phyloP scores from a whole-genome alignment of 2,113 vertebrate genomes.

The Urocolius indicus region DNA sequence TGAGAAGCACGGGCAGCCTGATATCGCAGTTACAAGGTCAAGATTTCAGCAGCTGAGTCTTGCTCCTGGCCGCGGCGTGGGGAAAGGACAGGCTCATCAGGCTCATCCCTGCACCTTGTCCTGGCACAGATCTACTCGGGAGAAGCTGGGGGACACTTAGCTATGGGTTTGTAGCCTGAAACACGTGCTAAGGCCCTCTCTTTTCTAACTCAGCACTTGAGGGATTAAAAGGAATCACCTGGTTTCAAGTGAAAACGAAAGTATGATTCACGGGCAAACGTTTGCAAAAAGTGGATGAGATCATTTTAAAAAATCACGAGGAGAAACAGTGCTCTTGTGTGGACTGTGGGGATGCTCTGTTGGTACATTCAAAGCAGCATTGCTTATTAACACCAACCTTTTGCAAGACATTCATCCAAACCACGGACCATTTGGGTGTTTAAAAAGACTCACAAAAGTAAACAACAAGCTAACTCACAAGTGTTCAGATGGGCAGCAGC shows the following conservation, averaged over 20 bases:
- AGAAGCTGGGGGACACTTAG: neutral
- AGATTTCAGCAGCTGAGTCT: neutral
- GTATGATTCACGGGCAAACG: neutral
- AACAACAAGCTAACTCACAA: slow-evolving; percentile 34
- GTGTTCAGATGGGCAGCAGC: neutral
- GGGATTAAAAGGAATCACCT: neutral
- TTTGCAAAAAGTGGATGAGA: neutral
- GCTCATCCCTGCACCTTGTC: neutral
- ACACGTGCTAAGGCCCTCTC: neutral
- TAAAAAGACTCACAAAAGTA: slow-evolving; percentile 7
- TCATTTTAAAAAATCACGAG: neutral
- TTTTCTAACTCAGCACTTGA: neutral
- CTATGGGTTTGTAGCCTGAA: neutral
- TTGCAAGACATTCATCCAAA: slow-evolving; percentile 27
- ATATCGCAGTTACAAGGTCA: neutral
- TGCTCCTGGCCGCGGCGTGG: neutral
- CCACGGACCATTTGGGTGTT: slow-evolving; percentile 10
- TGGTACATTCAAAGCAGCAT: neutral
- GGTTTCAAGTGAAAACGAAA: neutral
- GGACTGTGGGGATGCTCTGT: neutral
- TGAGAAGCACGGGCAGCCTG: neutral
- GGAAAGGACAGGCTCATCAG: neutral
- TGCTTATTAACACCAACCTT: slow-evolving; percentile 9
- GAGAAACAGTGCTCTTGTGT: neutral
- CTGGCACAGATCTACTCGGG: neutral